phyloP scores from a whole-genome alignment of 2,797 vertebrate genomes.

The Sus cebifrons region DNA sequence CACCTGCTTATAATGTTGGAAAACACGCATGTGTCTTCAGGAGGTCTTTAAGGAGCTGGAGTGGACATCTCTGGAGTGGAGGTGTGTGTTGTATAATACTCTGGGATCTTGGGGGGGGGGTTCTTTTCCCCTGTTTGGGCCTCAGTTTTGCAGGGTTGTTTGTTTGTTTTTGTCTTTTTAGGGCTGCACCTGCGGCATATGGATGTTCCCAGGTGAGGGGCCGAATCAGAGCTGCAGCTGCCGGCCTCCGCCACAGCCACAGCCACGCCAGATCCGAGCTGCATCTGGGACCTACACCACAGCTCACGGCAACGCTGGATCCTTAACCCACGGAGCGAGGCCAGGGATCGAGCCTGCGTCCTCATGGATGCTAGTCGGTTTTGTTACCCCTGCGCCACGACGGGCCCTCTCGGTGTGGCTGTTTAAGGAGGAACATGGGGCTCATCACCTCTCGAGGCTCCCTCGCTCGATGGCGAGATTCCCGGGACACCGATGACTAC shows the following conservation, averaged over 20 bases:
- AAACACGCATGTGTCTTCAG: fast-evolving
- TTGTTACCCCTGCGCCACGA: too few relatives aligned
- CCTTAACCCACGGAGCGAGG: too few relatives aligned
- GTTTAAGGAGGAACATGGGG: not conserved
- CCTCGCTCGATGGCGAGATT: fast-evolving
- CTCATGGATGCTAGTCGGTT: too few relatives aligned
- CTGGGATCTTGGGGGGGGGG: fast-evolving
- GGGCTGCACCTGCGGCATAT: too few relatives aligned
- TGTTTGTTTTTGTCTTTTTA: too few relatives aligned
- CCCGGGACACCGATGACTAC: fast-evolving
- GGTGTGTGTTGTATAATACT: fast-evolving
- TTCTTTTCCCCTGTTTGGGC: not conserved
- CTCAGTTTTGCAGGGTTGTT: not conserved
- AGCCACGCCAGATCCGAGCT: too few relatives aligned
- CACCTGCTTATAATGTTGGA: not conserved
- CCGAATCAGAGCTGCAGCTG: too few relatives aligned
- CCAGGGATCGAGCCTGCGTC: too few relatives aligned
- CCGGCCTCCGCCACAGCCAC: too few relatives aligned
- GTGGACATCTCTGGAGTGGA: not conserved
- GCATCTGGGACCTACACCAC: too few relatives aligned
- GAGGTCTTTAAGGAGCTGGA: fast-evolving
- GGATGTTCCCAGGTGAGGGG: too few relatives aligned
- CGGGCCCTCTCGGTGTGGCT: not conserved
- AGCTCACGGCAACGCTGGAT: too few relatives aligned
- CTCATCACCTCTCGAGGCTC: fast-evolving